These are phyloP conservation scores for Rhagoletis zephyria DNA, from an alignment of 1,140 invertebrate genomes.

Conservation along the genomic window DNA sequence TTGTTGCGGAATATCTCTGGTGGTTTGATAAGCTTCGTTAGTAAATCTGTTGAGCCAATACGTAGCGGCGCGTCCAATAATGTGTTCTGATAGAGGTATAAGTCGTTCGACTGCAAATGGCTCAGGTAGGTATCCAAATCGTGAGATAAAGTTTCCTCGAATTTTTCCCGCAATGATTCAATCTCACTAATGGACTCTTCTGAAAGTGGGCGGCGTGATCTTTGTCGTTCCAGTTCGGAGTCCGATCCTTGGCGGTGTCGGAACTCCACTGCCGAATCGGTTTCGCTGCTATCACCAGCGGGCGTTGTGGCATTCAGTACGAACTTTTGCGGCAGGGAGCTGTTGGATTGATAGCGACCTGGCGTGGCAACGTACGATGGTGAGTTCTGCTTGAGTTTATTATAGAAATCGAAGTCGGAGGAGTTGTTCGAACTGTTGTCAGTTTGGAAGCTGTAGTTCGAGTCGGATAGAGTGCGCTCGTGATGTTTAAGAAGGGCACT, in stretches of 20 bases:
- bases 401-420: conserved; percentile 70
- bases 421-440: conserved; percentile 71
- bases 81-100: conserved; percentile 63
- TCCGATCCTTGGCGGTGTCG: conserved; percentile 74
- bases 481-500: conserved; percentile 64
- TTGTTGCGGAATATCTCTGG: conserved; percentile 70
- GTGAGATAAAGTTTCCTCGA: conserved; percentile 76
- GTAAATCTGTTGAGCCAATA: conserved; percentile 59
- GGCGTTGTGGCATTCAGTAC: background rate
- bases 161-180: conserved; percentile 77
- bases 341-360: conserved; percentile 66
- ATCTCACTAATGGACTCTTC: conserved; percentile 79
- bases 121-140: conserved; percentile 81
- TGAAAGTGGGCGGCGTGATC: conserved; percentile 82
- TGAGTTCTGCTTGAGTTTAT: conserved; percentile 65
- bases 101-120: conserved; percentile 76
- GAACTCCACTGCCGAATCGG: conserved; percentile 74
- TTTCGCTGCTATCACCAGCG: conserved; percentile 64
- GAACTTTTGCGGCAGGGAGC: conserved; percentile 60
- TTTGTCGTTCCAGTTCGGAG: conserved; percentile 77
- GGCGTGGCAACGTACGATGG: conserved; percentile 59
- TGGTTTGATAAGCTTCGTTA: conserved; percentile 69
- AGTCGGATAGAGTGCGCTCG: conserved; percentile 69
- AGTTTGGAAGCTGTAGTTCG: conserved; percentile 72
- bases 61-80: conserved; percentile 61